Percentiles rank a stretch among this genome's conserved stretches.
Evolutionary conservation across 2,113 vertebrate genomes (phyloP).

Genomic region (Strigops habroptila): DNA sequence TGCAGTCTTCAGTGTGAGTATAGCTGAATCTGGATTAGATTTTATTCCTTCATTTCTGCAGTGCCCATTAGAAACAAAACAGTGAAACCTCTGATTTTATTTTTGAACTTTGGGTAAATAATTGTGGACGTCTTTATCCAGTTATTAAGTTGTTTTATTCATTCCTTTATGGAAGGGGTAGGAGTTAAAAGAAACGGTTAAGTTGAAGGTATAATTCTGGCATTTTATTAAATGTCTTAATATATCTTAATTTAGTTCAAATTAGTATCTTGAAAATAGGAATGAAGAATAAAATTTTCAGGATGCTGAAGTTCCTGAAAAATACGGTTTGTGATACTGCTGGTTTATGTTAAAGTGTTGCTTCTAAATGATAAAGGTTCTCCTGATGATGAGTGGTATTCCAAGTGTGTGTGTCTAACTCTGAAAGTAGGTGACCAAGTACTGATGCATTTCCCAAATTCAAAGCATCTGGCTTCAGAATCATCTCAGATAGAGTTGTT

Average conservation of each 20-base stretch:
- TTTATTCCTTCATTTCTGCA: not conserved
- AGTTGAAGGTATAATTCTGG: not conserved
- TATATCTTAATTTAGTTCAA: not conserved
- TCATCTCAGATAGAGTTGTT: not conserved
- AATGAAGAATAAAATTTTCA: not conserved
- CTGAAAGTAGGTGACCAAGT: not conserved
- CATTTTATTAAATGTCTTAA: not conserved
- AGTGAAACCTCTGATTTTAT: not conserved
- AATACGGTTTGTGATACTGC: not conserved
- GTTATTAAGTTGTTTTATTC: not conserved
- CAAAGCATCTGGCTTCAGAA: not conserved
- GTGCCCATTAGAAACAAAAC: not conserved
- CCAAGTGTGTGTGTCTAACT: not conserved
- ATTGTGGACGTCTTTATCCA: not conserved
- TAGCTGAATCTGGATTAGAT: not conserved
- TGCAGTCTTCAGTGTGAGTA: not conserved
- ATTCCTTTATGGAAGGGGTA: not conserved
- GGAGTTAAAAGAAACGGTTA: not conserved
- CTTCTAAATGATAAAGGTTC: not conserved
- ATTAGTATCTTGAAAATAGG: not conserved
- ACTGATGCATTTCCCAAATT: not conserved
- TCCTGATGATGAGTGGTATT: not conserved
- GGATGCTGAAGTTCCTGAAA: not conserved
- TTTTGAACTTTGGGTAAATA: not conserved
- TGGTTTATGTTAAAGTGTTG: not conserved